Conservation (phyloP, 2,113 vertebrate species). For the Calcarius ornatus region DNA sequence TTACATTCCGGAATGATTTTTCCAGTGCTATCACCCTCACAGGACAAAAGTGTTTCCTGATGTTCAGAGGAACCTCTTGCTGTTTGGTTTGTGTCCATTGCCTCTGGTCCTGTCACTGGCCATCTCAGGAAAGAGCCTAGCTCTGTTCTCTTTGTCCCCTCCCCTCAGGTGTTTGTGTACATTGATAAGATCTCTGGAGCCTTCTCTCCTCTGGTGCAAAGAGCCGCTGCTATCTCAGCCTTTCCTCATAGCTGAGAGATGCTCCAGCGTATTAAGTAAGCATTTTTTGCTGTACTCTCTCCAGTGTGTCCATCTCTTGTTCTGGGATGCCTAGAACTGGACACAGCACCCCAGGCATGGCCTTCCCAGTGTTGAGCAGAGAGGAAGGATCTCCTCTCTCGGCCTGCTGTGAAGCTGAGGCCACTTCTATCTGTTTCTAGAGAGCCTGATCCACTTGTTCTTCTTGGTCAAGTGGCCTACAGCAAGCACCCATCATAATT, state of each 20-base stretch:
- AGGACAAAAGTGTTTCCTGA: background rate
- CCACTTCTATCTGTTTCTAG: background rate
- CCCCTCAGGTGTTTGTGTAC: background rate
- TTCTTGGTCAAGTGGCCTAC: background rate
- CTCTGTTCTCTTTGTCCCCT: background rate
- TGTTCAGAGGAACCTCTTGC: background rate
- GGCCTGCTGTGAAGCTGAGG: background rate
- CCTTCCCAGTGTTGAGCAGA: background rate
- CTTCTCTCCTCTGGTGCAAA: background rate
- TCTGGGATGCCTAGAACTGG: background rate
- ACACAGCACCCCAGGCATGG: fast-evolving
- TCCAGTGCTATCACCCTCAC: background rate
- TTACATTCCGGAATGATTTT: background rate
- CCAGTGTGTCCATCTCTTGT: no score
- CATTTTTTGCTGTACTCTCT: background rate
- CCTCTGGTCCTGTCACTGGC: background rate
- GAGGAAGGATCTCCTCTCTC: background rate
- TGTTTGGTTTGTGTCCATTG: background rate
- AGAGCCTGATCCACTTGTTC: background rate
- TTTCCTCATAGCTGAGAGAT: background rate
- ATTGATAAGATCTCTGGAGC: fast-evolving
- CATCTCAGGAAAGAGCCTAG: background rate
- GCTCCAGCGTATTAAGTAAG: background rate
- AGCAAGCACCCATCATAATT: background rate
- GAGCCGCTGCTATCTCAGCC: background rate